These are phyloP conservation scores for Trematomus loennbergii DNA, from an alignment of 2,113 vertebrate species.

Conservation along the genomic window DNA sequence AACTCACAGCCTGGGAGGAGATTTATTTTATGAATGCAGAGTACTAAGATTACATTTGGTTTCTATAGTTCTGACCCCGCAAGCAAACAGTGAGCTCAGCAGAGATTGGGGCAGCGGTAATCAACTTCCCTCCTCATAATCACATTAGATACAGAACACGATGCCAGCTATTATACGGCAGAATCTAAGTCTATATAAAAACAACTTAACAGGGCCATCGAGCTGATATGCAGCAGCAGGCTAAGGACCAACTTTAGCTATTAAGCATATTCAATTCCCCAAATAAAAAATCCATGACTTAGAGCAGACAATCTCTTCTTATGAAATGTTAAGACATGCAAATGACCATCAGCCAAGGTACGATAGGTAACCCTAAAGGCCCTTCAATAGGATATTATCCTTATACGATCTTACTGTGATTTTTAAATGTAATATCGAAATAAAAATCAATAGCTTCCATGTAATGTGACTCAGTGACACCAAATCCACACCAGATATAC, in stretches of 20 bases:
- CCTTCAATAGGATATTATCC: too few species aligned
- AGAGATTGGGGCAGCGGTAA: neutral
- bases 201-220: neutral
- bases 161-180: neutral
- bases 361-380: too few species aligned
- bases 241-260: neutral
- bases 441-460: too few species aligned
- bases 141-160: neutral
- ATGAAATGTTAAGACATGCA: neutral
- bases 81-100: slow-evolving; percentile 10
- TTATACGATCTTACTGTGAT: too few species aligned
- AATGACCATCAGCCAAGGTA: neutral
- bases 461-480: too few species aligned
- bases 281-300: neutral
- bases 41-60: slow-evolving; percentile 9
- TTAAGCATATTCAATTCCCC: neutral
- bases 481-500: too few species aligned
- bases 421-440: too few species aligned
- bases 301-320: neutral
- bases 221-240: neutral
- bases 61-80: neutral
- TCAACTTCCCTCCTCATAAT: neutral
- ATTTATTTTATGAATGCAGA: neutral
- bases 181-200: neutral
- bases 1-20: neutral